phyloP scores from a whole-genome alignment of 2,888 invertebrate species.

The Metopia argyrocephala region DNA sequence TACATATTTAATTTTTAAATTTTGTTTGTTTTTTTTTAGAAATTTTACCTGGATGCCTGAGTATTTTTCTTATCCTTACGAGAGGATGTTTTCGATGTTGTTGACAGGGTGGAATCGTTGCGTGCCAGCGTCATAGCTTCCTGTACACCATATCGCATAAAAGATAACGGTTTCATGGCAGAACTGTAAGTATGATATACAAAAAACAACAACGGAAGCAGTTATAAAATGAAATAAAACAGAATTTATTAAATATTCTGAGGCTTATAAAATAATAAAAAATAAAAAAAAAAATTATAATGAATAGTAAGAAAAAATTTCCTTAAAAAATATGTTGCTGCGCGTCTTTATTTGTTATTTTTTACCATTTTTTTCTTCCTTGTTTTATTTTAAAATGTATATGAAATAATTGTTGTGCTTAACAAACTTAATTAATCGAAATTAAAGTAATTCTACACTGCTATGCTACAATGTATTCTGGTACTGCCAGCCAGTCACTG shows the following conservation, averaged over 20 bases:
- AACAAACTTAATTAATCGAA: slow-evolving; percentile 30
- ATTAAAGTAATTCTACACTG: neutral
- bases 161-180: slow-evolving; percentile 83
- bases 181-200: slow-evolving; percentile 74
- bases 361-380: neutral
- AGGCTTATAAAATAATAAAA: neutral
- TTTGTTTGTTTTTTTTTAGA: slow-evolving; percentile 1
- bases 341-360: neutral
- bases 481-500: neutral
- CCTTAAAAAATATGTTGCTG: neutral
- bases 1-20: neutral
- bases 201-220: slow-evolving; percentile 26
- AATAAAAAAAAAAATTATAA: neutral
- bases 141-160: slow-evolving; percentile 78
- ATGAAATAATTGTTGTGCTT: slow-evolving; percentile 9
- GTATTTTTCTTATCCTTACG: slow-evolving; percentile 79
- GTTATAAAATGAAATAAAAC: slow-evolving; percentile 21
- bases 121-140: slow-evolving; percentile 78
- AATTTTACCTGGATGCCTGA: slow-evolving; percentile 78
- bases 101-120: slow-evolving; percentile 81
- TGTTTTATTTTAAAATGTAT: slow-evolving; percentile 14
- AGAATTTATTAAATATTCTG: slow-evolving; percentile 19
- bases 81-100: slow-evolving; percentile 79
- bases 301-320: neutral
- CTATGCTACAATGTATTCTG: neutral